Base-by-base conservation (phyloP, 2,113 vertebrate genomes). In the Girardinichthys multiradiatus region DNA sequence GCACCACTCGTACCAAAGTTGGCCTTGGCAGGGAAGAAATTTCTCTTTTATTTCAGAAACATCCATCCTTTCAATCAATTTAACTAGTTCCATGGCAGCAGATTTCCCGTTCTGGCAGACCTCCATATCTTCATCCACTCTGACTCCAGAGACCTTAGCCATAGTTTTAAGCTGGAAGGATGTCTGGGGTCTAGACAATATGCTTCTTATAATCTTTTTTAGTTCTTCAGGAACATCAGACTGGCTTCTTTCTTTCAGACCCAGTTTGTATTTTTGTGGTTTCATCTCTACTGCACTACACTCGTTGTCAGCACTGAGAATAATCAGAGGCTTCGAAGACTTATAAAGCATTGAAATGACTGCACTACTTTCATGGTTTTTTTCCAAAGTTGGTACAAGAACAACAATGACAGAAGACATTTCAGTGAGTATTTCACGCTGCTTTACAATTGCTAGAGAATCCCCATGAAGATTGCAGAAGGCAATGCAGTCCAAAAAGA, bases 1-100 rank as follows among this genome's bases (percentile, higher is more conserved):
- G 48, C 92, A 92, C 93, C 93, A 95, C 0, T 2, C 0, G 58
- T 89, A 57, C 92, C 92, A 94, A 61, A 93, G 63, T 60, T 83
- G 3, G 14, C 89, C 87, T 0, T 93, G 93, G 11, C 93, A 88
- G 3, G 83, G 74, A 4, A 31, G 21, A 33, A 85, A 79, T 4
- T 0, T 71, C 0, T 70, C 69, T 77, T 95, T 95, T 35, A 94
- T 87, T 30, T 87, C 45, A 24, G 5, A 78, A 45, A 94, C 15
- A 1, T 88, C 64, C 27, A 80, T 54, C 7, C 1, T 6, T 6
- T 79, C 48, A 72, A 95, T 51, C 21, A 91, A 48, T 0, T 57
- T 4, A 24, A 88, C 9, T 13, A 92, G 54, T 0, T 1, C 15
- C 14, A 67, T 4, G 4, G 90, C 89, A 35, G 78, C 78, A 68